These are phyloP conservation scores for Eulemur rufifrons DNA, from an alignment of 2,113 vertebrate species.

Conservation along the genomic window DNA sequence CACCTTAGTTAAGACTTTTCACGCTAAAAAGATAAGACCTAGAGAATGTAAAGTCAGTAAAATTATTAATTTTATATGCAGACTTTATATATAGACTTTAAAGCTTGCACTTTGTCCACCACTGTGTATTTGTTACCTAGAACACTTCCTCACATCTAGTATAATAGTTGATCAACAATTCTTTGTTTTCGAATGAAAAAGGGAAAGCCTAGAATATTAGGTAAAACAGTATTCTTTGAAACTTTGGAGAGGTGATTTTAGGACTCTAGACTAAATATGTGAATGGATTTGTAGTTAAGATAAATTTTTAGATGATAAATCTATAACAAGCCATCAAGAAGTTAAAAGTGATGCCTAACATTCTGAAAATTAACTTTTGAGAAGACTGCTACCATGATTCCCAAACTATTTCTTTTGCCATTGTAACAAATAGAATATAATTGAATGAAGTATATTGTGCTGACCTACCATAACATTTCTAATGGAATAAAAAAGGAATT, in stretches of 20 bases:
- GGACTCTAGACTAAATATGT: not conserved
- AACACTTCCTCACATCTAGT: not conserved
- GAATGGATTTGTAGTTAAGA: not conserved
- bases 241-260: not conserved
- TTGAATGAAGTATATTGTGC: not conserved
- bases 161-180: not conserved
- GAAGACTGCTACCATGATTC: not conserved
- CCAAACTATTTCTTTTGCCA: not conserved
- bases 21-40: not conserved
- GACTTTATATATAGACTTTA: not conserved
- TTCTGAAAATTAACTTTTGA: constrained; percentile 31
- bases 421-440: not conserved
- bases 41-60: not conserved
- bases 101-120: not conserved
- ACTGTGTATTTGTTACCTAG: not conserved
- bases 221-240: constrained; percentile 7
- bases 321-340: not conserved
- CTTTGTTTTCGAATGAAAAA: constrained; percentile 21
- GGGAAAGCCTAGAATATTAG: not conserved
- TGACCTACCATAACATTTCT: not conserved
- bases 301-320: not conserved
- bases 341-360: not conserved
- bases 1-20: not conserved
- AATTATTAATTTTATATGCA: not conserved
- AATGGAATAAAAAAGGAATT: not conserved